Conservation (phyloP, 2,113 vertebrate species). For the Tonatia bakeri region DNA sequence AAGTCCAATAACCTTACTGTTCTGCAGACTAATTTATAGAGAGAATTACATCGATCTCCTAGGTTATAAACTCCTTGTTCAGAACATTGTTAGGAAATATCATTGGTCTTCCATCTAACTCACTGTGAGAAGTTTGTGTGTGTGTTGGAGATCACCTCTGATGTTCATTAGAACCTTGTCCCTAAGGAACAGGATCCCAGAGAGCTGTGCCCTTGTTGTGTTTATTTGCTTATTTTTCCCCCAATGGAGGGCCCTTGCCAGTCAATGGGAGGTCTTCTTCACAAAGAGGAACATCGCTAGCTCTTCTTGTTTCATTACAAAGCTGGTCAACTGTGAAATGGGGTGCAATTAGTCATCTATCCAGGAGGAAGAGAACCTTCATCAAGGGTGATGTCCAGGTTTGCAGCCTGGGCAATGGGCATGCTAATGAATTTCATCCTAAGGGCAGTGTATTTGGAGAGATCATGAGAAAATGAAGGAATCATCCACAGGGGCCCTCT, state of each 20-base stretch:
- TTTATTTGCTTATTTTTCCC: not conserved
- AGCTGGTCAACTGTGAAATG: not conserved
- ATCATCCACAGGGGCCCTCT: not conserved
- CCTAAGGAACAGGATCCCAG: not conserved
- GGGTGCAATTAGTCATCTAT: not conserved
- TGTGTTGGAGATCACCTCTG: not conserved
- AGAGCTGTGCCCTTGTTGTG: no score
- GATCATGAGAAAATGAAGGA: not conserved
- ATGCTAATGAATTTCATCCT: not conserved
- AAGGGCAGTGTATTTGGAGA: not conserved
- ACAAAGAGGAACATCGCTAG: not conserved
- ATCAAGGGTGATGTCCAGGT: not conserved
- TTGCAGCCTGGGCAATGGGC: not conserved
- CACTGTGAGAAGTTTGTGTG: not conserved
- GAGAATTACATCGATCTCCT: not conserved
- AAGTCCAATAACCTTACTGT: not conserved
- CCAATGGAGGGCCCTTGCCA: not conserved
- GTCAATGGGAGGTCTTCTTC: not conserved
- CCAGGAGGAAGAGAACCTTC: not conserved
- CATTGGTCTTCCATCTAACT: not conserved
- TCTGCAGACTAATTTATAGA: not conserved
- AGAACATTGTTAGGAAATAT: not conserved
- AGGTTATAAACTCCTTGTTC: not conserved
- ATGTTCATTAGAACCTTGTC: not conserved
- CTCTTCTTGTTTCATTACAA: not conserved